phyloP scores from a whole-genome alignment of 2,888 invertebrate species.

The Ischnura elegans region DNA sequence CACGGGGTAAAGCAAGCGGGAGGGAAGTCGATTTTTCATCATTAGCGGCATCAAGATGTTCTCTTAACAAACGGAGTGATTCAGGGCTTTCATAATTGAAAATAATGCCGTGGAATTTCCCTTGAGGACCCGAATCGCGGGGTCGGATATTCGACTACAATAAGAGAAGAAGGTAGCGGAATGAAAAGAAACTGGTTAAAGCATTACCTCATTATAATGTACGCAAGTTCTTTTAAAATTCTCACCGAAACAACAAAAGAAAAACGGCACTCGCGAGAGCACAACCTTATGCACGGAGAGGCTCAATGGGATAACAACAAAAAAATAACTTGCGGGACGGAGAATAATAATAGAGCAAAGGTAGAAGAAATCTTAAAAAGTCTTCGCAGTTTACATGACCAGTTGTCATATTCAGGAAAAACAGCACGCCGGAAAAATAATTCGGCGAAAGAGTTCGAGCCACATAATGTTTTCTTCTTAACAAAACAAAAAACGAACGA shows the following conservation, averaged over 20 bases:
- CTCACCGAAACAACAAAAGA: background rate
- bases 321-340: background rate
- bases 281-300: background rate
- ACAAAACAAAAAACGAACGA: background rate
- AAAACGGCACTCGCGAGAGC: background rate
- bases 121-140: background rate
- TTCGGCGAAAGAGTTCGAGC: background rate
- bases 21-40: conserved; percentile 10
- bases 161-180: background rate
- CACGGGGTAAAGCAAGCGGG: background rate
- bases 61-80: conserved; percentile 15
- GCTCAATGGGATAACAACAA: background rate
- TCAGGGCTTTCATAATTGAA: conserved; percentile 1
- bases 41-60: background rate
- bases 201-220: background rate
- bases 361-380: background rate
- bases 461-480: background rate
- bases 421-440: background rate
- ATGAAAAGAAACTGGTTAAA: background rate
- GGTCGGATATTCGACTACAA: background rate
- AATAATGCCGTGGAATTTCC: background rate
- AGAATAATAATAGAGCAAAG: background rate
- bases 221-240: background rate
- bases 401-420: background rate
- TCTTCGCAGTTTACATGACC: background rate